phyloP scores from a whole-genome alignment of 23 tunicate genomes.

The Halocynthia roretzi region DNA sequence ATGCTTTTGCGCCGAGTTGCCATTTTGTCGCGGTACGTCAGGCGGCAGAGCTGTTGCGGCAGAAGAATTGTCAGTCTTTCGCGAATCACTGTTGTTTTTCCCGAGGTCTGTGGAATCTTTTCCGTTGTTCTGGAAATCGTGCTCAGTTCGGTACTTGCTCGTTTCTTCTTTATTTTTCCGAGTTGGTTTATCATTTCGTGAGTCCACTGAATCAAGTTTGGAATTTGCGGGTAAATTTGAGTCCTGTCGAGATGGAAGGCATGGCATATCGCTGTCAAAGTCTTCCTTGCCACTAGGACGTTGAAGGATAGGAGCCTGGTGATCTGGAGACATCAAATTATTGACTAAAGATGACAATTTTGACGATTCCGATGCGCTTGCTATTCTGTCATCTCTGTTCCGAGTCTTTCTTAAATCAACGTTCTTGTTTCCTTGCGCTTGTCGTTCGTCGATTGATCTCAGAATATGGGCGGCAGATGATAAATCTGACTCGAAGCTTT shows the following conservation, averaged over 20 bases:
- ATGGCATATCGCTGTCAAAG: constrained; percentile 5
- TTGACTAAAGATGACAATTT: background rate
- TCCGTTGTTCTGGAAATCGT: background rate
- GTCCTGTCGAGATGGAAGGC: too few relatives aligned
- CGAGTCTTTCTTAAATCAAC: background rate
- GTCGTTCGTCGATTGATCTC: too few relatives aligned
- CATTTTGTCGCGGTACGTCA: constrained; percentile 30
- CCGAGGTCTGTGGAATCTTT: constrained; percentile 6
- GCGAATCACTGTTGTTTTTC: background rate
- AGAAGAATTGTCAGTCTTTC: background rate
- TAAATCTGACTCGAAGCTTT: too few relatives aligned
- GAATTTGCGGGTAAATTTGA: too few relatives aligned
- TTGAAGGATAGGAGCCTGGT: background rate
- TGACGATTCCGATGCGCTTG: background rate
- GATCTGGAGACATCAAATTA: constrained; percentile 21
- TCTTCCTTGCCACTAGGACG: background rate
- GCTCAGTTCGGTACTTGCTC: background rate
- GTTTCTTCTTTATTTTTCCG: background rate
- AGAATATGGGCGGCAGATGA: too few relatives aligned
- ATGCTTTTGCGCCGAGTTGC: constrained; percentile 19
- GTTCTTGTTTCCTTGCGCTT: too few relatives aligned
- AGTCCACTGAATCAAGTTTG: too few relatives aligned
- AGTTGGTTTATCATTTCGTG: too few relatives aligned
- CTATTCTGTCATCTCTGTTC: background rate
- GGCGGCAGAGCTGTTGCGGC: background rate